Evolutionary conservation across 2,888 invertebrate species (phyloP), one percentile per base, ranked within the genome.

Genomic region (Monoplex corrugatus): DNA sequence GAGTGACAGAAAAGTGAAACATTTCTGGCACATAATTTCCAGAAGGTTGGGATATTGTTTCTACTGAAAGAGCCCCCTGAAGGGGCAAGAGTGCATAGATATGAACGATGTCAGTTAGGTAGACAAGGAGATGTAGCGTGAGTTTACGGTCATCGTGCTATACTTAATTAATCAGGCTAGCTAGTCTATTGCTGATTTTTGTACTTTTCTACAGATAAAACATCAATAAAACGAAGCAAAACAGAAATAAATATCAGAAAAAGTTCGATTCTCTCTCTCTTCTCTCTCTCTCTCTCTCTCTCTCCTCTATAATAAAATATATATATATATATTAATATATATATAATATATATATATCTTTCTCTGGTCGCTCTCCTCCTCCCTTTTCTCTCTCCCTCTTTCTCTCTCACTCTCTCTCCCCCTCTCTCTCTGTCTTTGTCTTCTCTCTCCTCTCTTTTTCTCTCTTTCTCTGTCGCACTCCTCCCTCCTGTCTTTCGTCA

Each of bases 401-500:
- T 75, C 23, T 75, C 35, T 38, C 2, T 75, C 32, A 32, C 75
- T 72, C 75, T 75, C 2, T 75, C 75, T 68, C 23, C 8, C 68
- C n/a, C 23, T 68, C 68, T 16, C 3, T 63, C 63, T 63, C 16
- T 72, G 32, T 72, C n/a, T n/a, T n/a, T 38, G 2, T 75, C 32
- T 38, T 0, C 50, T 50, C 50, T 50, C 50, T 75, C 75, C 75
- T 72, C 75, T 75, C 2, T 75, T 35, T 68, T 6, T 23, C 68
- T 68, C 23, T 68, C 68, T 16, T 0, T 63, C 63, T 63, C 16
- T 72, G 32, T 72, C n/a, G n/a, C n/a, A n/a, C n/a, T 68, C 68
- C n/a, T 68, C n/a, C 68, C n/a, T 68, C 50, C 78, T 80, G 40
- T 82, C 82, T 82, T 19, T 82, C 43, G 16, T 82, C 82, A 2